phyloP scores from a whole-genome alignment of 2,113 vertebrate genomes.

The Chaenocephalus aceratus region DNA sequence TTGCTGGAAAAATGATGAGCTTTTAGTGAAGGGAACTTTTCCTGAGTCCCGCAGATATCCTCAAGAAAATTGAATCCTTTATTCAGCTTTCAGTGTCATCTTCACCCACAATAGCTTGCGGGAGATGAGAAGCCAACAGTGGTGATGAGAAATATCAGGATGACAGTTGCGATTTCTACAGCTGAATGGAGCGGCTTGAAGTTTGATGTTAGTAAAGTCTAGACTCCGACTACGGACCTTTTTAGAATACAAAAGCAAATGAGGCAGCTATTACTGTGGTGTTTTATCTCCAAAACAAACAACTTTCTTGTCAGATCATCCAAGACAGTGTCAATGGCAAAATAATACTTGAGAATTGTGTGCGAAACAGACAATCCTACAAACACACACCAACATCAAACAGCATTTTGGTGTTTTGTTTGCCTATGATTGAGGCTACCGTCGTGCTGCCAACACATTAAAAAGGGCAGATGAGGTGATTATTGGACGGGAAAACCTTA shows the following conservation, averaged over 20 bases:
- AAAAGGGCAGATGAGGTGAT: too few species aligned
- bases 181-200: conserved; percentile 11
- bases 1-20: conserved; percentile 15
- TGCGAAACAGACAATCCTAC: not conserved
- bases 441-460: too few species aligned
- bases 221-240: too few species aligned
- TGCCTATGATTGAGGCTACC: not conserved
- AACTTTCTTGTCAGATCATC: not conserved
- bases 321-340: not conserved
- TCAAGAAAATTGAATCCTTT: conserved; percentile 4
- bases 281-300: not conserved
- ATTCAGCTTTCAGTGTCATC: conserved; percentile 38
- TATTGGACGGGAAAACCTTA: too few species aligned
- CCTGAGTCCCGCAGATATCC: not conserved
- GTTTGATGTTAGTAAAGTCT: too few species aligned
- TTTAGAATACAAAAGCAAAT: not conserved
- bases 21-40: conserved; percentile 26
- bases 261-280: not conserved
- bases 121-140: conserved; percentile 6
- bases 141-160: conserved; percentile 6
- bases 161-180: conserved; percentile 1
- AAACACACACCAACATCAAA: not conserved
- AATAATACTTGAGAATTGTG: not conserved
- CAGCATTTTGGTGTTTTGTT: not conserved
- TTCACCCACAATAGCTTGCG: not conserved